Percentiles rank a stretch among this genome's conserved stretches.
Conservation (phyloP, 2,797 vertebrate genomes). For the Paguma larvata region DNA sequence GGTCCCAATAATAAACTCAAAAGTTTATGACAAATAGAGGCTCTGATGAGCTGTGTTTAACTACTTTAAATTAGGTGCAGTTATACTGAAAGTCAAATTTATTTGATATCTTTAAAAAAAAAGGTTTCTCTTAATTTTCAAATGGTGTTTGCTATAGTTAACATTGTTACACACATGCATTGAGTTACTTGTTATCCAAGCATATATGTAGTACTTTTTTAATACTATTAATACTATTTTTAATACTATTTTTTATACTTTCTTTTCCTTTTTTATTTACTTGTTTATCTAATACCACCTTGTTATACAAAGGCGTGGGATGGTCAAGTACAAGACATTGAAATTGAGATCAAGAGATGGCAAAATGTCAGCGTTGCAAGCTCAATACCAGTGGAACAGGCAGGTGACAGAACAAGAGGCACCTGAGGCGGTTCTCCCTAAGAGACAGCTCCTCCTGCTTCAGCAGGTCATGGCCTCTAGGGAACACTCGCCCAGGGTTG, state of each 20-base stretch:
- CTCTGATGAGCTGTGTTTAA: slow-evolving; percentile 89
- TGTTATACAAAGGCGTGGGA: background rate
- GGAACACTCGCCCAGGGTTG: background rate
- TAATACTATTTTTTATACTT: background rate
- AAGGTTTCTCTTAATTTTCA: slow-evolving; percentile 90
- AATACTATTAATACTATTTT: background rate
- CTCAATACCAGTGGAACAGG: background rate
- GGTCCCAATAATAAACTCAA: slow-evolving; percentile 91
- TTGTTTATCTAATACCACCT: background rate
- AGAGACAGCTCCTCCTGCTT: background rate
- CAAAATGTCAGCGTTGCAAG: background rate
- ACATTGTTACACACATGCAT: slow-evolving; percentile 89
- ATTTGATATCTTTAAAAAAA: slow-evolving; percentile 91
- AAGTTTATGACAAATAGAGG: slow-evolving; percentile 92
- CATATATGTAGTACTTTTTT: slow-evolving; percentile 81
- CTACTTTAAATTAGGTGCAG: slow-evolving; percentile 90
- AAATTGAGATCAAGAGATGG: background rate
- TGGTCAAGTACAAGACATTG: background rate
- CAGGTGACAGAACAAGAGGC: background rate
- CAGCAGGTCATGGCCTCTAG: background rate
- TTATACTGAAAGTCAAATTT: slow-evolving; percentile 90
- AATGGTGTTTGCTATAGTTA: slow-evolving; percentile 90
- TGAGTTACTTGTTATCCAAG: slow-evolving; percentile 96
- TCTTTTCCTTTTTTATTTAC: background rate
- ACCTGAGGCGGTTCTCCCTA: background rate